Evolutionary conservation across 2,797 vertebrate genomes (phyloP).

Genomic region (Epinephelus malabaricus): DNA sequence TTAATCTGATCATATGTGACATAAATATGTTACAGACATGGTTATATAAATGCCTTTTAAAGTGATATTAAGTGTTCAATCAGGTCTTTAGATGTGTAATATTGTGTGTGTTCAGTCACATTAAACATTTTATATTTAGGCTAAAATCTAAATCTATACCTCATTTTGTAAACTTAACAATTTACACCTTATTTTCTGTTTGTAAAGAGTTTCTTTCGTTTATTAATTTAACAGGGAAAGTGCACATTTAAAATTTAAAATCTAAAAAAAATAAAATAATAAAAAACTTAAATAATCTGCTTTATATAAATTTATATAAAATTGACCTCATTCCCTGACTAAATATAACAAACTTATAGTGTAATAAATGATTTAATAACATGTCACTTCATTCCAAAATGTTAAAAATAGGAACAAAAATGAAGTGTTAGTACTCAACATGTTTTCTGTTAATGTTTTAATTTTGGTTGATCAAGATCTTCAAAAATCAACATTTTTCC

Average conservation of each 20-base stretch:
- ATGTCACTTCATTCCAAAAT: not conserved
- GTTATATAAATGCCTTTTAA: no score
- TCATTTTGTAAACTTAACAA: no score
- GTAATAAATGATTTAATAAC: no score
- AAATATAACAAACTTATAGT: not conserved
- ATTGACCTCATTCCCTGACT: not conserved
- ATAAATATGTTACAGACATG: not conserved
- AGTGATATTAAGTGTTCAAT: not conserved
- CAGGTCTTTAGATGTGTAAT: not conserved
- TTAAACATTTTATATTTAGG: not conserved
- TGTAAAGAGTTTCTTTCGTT: not conserved
- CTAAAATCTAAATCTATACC: not conserved
- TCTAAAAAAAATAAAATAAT: not conserved
- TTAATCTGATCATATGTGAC: no score
- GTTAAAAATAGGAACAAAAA: not conserved
- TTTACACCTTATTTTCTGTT: no score
- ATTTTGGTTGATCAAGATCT: not conserved
- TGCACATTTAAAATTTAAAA: not conserved
- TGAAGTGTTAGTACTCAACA: no score
- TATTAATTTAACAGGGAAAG: not conserved
- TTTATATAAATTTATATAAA: not conserved
- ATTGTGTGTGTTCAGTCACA: not conserved
- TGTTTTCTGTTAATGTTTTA: no score
- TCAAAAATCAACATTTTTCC: not conserved
- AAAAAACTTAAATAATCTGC: not conserved